These are phyloP conservation scores for Athetis lepigone DNA, from an alignment of 2,888 invertebrate species.

Conservation along the genomic window DNA sequence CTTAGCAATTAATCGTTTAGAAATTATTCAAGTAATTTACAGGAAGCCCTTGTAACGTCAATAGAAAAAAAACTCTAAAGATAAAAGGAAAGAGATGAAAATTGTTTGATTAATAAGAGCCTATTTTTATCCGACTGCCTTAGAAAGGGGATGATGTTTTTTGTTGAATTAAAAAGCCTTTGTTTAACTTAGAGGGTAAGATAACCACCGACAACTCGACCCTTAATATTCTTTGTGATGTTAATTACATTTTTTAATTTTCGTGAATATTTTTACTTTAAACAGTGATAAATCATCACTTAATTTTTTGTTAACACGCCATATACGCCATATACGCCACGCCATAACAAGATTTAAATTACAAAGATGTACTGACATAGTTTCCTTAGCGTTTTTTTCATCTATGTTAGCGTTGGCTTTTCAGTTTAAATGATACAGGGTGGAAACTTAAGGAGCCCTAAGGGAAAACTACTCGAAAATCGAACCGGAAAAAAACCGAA, in stretches of 20 bases:
- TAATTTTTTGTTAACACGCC: too few relatives aligned
- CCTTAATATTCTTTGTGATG: neutral
- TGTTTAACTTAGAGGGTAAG: neutral
- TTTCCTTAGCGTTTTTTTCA: too few relatives aligned
- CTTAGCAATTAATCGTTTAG: constrained; percentile 3
- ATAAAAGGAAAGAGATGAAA: neutral
- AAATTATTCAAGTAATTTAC: constrained; percentile 15
- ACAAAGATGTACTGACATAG: too few relatives aligned
- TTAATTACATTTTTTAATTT: neutral
- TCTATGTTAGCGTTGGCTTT: too few relatives aligned
- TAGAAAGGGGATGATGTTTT: neutral
- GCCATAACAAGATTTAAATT: too few relatives aligned
- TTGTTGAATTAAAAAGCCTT: constrained; percentile 21
- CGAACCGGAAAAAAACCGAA: too few relatives aligned
- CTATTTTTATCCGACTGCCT: neutral
- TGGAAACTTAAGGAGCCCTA: too few relatives aligned
- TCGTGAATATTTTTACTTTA: neutral
- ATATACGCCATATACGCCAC: too few relatives aligned
- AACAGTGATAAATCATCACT: neutral
- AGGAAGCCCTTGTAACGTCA: neutral
- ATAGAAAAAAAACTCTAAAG: neutral
- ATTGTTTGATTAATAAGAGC: constrained; percentile 9
- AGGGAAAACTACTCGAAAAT: too few relatives aligned
- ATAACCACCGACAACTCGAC: neutral
- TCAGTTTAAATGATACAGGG: too few relatives aligned